Percentiles rank a stretch among this genome's conserved stretches.
Evolutionary conservation across 23 tunicate species (phyloP).

Genomic region (Botrylloides violaceus): DNA sequence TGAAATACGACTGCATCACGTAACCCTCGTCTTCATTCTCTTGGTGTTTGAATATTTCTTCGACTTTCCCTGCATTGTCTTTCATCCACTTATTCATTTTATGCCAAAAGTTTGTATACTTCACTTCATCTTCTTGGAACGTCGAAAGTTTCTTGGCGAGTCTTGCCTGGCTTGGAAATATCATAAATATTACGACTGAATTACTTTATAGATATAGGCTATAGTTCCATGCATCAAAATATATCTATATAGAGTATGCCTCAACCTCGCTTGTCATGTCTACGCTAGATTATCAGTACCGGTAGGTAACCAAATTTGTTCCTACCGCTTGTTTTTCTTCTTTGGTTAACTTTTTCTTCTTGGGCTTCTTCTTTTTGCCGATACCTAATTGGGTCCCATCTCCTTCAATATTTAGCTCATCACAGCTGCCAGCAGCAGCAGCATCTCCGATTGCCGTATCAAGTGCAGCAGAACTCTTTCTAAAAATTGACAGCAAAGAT

Average conservation of each 20-base stretch:
- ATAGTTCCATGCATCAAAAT: too few relatives aligned
- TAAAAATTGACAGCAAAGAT: too few relatives aligned
- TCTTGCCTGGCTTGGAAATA: slow-evolving; percentile 54
- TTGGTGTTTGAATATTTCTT: slow-evolving; percentile 38
- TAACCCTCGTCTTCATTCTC: slow-evolving; percentile 57
- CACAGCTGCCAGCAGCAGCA: slow-evolving; percentile 8
- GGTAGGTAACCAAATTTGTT: too few relatives aligned
- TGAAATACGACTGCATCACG: slow-evolving; percentile 43
- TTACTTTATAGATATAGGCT: too few relatives aligned
- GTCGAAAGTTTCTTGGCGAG: slow-evolving; percentile 46
- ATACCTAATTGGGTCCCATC: slow-evolving; percentile 84
- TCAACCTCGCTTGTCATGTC: too few relatives aligned
- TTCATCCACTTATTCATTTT: slow-evolving; percentile 75
- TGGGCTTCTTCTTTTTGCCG: slow-evolving; percentile 68
- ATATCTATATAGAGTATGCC: too few relatives aligned
- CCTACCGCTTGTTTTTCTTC: slow-evolving; percentile 82
- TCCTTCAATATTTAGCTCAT: slow-evolving; percentile 48
- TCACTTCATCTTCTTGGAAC: slow-evolving; percentile 27
- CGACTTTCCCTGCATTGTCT: slow-evolving; percentile 24
- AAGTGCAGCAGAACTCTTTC: too few relatives aligned
- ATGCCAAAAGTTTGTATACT: slow-evolving; percentile 40
- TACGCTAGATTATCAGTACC: too few relatives aligned
- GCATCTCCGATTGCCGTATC: slow-evolving; percentile 13
- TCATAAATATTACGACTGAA: too few relatives aligned
- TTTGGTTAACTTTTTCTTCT: slow-evolving; percentile 64